Evolutionary conservation across 2,797 vertebrate species (phyloP).

Genomic region (Cichlasoma orientale): DNA sequence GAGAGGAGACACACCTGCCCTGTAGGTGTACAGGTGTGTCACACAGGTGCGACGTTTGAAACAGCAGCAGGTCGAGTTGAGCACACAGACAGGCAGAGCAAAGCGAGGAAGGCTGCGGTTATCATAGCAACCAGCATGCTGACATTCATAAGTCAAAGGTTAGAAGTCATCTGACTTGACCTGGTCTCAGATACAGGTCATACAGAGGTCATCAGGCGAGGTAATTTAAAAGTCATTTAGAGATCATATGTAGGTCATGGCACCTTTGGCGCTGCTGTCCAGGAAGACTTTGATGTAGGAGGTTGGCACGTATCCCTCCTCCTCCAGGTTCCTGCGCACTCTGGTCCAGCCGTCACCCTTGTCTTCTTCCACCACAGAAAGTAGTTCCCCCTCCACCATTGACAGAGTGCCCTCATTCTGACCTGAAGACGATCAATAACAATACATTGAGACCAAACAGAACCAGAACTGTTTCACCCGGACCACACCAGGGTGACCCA

Average conservation of each 20-base stretch:
- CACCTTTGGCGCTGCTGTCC: slow-evolving; percentile 97
- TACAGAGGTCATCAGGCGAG: neutral
- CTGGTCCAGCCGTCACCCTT: slow-evolving; percentile 99
- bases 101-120: slow-evolving; percentile 3
- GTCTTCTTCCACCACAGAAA: slow-evolving; percentile 97
- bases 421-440: slow-evolving; percentile 75
- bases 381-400: slow-evolving; percentile 94
- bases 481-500: neutral
- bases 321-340: slow-evolving; percentile 92
- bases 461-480: neutral
- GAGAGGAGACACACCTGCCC: neutral
- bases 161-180: neutral
- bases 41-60: neutral
- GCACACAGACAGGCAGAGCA: slow-evolving; percentile 44
- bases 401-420: slow-evolving; percentile 97
- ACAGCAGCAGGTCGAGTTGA: neutral
- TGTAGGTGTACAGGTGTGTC: neutral
- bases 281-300: slow-evolving; percentile 98
- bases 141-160: slow-evolving; percentile 27
- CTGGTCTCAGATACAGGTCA: neutral
- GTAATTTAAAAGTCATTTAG: neutral
- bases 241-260: slow-evolving; percentile 63
- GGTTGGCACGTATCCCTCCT: slow-evolving; percentile 98
- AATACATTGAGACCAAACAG: neutral
- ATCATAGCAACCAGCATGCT: slow-evolving; percentile 13